These are phyloP conservation scores for Calonectris borealis DNA, from an alignment of 2,113 vertebrate genomes.

Conservation along the genomic window DNA sequence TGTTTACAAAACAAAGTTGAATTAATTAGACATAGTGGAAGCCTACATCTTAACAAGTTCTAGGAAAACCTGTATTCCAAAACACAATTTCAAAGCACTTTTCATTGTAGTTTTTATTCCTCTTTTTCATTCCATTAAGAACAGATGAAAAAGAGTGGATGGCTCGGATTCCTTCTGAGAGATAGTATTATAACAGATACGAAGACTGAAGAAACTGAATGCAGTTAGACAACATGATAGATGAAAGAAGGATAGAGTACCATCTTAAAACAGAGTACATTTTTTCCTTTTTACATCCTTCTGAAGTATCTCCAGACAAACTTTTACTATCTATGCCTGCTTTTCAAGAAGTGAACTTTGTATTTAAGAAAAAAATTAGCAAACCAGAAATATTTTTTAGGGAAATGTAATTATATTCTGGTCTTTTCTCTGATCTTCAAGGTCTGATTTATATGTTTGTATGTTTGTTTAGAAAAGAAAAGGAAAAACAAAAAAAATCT, in stretches of 20 bases:
- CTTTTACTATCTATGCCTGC: background rate
- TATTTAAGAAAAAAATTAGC: background rate
- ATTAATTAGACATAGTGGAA: background rate
- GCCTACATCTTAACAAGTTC: background rate
- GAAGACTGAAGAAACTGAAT: background rate
- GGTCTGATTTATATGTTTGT: background rate
- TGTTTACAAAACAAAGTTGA: background rate
- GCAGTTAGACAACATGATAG: background rate
- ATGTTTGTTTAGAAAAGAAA: background rate
- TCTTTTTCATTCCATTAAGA: background rate
- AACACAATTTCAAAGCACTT: background rate
- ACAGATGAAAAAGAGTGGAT: background rate
- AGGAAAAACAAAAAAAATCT: background rate
- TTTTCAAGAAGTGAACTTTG: background rate
- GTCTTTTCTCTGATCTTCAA: background rate
- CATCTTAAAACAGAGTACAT: background rate
- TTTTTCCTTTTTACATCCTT: background rate
- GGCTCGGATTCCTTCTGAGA: background rate
- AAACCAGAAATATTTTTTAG: background rate
- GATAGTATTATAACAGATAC: background rate
- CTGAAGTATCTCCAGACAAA: background rate
- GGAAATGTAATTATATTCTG: background rate
- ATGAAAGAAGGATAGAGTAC: background rate
- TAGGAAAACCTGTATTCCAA: background rate
- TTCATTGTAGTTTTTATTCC: background rate